A percentile compares a stretch with the other conserved stretches of the same genome.
Evolutionary conservation across 2,113 vertebrate species (phyloP).

Genomic region (Corydoras maculifer): DNA sequence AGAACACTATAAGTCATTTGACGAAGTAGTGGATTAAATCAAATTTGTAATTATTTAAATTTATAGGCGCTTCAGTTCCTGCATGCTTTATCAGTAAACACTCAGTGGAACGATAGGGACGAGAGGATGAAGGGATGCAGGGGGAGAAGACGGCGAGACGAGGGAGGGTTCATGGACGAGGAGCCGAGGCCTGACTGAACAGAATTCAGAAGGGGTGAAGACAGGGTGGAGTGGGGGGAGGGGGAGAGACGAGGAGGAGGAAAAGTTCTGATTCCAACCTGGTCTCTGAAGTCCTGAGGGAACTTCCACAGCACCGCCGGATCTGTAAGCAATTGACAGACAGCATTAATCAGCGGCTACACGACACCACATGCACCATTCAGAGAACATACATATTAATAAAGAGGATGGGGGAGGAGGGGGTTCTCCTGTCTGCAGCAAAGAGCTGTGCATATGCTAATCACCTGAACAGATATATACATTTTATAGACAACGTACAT

Average conservation of each 20-base stretch:
- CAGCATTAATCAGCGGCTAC: slow-evolving; percentile 86
- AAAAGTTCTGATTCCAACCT: slow-evolving; percentile 89
- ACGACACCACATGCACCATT: slow-evolving; percentile 72
- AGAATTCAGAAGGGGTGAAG: slow-evolving; percentile 36
- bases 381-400: slow-evolving; percentile 79
- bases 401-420: slow-evolving; percentile 64
- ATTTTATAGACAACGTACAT: no score
- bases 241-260: slow-evolving; percentile 43
- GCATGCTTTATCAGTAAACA: slow-evolving; percentile 29
- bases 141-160: background rate
- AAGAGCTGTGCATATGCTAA: no score
- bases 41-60: no score
- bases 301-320: slow-evolving; percentile 98
- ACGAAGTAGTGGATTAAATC: no score
- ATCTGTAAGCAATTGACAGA: slow-evolving; percentile 98
- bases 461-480: no score
- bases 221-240: slow-evolving; percentile 1
- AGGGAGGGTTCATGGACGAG: slow-evolving; percentile 45
- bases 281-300: slow-evolving; percentile 97
- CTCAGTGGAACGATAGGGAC: slow-evolving; percentile 13
- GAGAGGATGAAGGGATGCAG: background rate
- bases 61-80: background rate
- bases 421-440: no score
- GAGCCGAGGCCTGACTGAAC: slow-evolving; percentile 49
- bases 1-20: no score